These are phyloP conservation scores for Lepas anatifera DNA, from an alignment of 2,888 invertebrate genomes.

Conservation along the genomic window DNA sequence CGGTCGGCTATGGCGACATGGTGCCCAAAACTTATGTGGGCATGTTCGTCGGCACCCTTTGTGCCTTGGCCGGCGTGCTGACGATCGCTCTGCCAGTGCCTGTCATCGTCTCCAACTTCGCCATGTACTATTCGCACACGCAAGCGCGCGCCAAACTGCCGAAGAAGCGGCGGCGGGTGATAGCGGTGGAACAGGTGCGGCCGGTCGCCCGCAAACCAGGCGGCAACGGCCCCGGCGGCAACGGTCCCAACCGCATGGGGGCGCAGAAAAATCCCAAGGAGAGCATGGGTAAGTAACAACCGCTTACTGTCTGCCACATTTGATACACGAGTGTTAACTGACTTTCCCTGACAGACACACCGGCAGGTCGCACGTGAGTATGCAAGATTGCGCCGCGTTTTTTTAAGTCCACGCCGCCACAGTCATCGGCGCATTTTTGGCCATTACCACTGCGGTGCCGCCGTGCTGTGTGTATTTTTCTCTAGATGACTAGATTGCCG, in stretches of 20 bases:
- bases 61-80: constrained; percentile 94
- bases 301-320: no score
- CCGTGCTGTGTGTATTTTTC: background rate
- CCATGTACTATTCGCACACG: constrained; percentile 90
- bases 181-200: constrained; percentile 86
- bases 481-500: background rate
- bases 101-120: constrained; percentile 98
- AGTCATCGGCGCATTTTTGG: background rate
- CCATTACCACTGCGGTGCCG: no score
- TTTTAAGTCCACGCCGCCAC: background rate
- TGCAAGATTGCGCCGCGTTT: no score
- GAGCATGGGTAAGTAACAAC: constrained; percentile 26
- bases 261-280: constrained; percentile 23
- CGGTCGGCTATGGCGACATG: constrained; percentile 97
- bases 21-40: constrained; percentile 96
- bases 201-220: constrained; percentile 45
- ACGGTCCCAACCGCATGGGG: constrained; percentile 17
- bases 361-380: background rate
- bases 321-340: no score
- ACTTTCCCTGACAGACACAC: no score
- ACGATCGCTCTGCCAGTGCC: constrained; percentile 98
- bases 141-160: constrained; percentile 95
- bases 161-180: constrained; percentile 90
- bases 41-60: constrained; percentile 96
- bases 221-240: constrained; percentile 39